phyloP scores from a whole-genome alignment of 2,888 invertebrate genomes.

The Lobophora halterata region DNA sequence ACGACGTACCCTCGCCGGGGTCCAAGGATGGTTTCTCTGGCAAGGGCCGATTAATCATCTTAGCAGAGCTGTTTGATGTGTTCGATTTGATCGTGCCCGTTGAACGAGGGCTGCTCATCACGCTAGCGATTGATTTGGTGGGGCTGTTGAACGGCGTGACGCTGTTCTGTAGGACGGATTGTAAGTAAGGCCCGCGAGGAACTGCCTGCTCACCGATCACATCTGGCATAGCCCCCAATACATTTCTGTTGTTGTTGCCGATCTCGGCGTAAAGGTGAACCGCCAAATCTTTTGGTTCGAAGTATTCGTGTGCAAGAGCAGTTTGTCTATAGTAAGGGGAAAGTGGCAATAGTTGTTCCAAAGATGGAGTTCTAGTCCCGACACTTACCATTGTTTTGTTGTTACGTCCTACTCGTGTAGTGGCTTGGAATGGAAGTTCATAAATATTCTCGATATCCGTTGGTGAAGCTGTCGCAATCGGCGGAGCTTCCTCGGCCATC shows the following conservation, averaged over 20 bases:
- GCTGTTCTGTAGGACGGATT: slow-evolving; percentile 76
- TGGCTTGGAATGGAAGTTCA: slow-evolving; percentile 79
- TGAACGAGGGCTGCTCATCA: slow-evolving; percentile 38
- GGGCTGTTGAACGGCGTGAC: slow-evolving; percentile 35
- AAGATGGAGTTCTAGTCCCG: slow-evolving; percentile 80
- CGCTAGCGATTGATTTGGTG: slow-evolving; percentile 41
- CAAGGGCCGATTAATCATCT: slow-evolving; percentile 85
- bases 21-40: slow-evolving; percentile 81
- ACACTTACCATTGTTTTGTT: slow-evolving; percentile 74
- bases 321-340: slow-evolving; percentile 71
- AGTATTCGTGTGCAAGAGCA: slow-evolving; percentile 71
- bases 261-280: slow-evolving; percentile 84
- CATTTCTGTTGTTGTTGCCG: slow-evolving; percentile 67
- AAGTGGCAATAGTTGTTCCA: slow-evolving; percentile 78
- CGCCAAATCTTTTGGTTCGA: slow-evolving; percentile 76
- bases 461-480: slow-evolving; percentile 77
- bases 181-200: slow-evolving; percentile 82
- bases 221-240: slow-evolving; percentile 66
- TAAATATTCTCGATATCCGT: slow-evolving; percentile 77
- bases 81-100: slow-evolving; percentile 54
- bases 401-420: slow-evolving; percentile 60
- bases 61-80: slow-evolving; percentile 68
- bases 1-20: slow-evolving; percentile 68
- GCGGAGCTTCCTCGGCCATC: slow-evolving; percentile 76
- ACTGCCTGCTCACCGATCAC: slow-evolving; percentile 61